These are phyloP conservation scores for Drosophila willistoni DNA, from an alignment of 1,140 invertebrate species.

Conservation along the genomic window DNA sequence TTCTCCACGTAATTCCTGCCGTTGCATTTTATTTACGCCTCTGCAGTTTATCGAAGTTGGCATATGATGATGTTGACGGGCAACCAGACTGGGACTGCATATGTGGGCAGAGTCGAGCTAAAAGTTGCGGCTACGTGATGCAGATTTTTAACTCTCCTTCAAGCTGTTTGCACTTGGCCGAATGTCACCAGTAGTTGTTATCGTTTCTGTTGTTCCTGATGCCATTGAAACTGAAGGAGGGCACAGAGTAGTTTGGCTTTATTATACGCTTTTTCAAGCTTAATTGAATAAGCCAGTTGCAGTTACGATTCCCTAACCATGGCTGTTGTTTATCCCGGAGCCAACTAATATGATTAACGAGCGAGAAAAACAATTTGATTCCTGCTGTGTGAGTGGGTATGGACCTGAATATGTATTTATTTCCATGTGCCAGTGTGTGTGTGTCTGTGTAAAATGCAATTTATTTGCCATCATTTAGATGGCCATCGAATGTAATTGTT, in stretches of 20 bases:
- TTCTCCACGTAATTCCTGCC: conserved; percentile 45
- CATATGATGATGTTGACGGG: conserved; percentile 32
- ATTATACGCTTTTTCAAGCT: conserved; percentile 37
- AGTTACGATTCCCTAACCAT: background rate
- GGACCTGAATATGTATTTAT: background rate
- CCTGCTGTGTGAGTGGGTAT: conserved; percentile 17
- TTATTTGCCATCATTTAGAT: conserved; percentile 21
- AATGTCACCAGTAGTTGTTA: conserved; percentile 10
- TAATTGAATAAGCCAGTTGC: conserved; percentile 57
- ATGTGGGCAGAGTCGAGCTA: background rate
- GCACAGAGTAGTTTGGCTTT: background rate
- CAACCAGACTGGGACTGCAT: background rate
- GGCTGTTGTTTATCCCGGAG: conserved; percentile 21
- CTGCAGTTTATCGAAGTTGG: conserved; percentile 66
- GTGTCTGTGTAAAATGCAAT: conserved; percentile 23
- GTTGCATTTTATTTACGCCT: conserved; percentile 66
- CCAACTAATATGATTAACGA: conserved; percentile 50
- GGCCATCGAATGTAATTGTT: conserved; percentile 5
- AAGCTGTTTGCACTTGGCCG: conserved; percentile 51
- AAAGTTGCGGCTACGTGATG: conserved; percentile 29
- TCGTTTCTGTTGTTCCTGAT: background rate
- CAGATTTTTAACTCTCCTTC: conserved; percentile 26
- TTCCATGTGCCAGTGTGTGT: conserved; percentile 16
- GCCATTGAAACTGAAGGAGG: background rate
- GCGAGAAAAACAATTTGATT: conserved; percentile 54